Percentiles rank a stretch among this genome's conserved stretches.
phyloP scores from a whole-genome alignment of 2,888 invertebrate species.

The Timema podura region DNA sequence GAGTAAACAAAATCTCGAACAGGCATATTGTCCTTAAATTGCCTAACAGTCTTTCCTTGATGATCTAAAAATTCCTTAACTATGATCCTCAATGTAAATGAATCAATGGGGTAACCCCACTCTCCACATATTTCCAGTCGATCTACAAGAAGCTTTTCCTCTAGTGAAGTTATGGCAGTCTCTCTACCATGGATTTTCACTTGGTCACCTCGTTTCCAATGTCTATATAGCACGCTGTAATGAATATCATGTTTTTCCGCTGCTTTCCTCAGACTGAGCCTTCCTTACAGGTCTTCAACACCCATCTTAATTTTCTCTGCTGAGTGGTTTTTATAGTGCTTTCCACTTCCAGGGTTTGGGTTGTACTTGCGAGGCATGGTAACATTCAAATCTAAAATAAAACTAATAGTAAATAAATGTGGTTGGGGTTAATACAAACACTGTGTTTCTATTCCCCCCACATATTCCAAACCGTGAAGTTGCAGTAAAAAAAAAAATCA shows the following conservation, averaged over 20 bases:
- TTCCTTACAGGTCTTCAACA: background rate
- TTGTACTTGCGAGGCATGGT: too few relatives aligned
- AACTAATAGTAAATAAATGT: too few relatives aligned
- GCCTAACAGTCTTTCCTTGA: conserved; percentile 9
- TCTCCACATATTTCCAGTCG: conserved; percentile 17
- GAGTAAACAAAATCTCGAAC: conserved; percentile 21
- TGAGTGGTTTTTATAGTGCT: too few relatives aligned
- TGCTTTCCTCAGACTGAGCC: conserved; percentile 15
- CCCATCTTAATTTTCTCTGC: background rate
- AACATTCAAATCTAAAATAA: too few relatives aligned
- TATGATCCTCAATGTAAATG: conserved; percentile 13
- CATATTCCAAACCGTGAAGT: too few relatives aligned
- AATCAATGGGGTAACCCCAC: conserved; percentile 26
- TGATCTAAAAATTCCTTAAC: conserved; percentile 20
- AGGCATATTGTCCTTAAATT: conserved; percentile 22
- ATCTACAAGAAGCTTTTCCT: conserved; percentile 20
- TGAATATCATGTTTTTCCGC: conserved; percentile 2
- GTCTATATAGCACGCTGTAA: conserved; percentile 18
- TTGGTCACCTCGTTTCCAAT: conserved; percentile 11
- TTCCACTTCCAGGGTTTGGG: too few relatives aligned
- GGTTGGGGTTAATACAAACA: too few relatives aligned
- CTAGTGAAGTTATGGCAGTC: conserved; percentile 15
- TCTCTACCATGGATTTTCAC: conserved; percentile 16
- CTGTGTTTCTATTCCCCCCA: too few relatives aligned
- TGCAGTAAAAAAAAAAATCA: too few relatives aligned